phyloP scores from a whole-genome alignment of 2,888 invertebrate genomes.

The Aricia artaxerxes region DNA sequence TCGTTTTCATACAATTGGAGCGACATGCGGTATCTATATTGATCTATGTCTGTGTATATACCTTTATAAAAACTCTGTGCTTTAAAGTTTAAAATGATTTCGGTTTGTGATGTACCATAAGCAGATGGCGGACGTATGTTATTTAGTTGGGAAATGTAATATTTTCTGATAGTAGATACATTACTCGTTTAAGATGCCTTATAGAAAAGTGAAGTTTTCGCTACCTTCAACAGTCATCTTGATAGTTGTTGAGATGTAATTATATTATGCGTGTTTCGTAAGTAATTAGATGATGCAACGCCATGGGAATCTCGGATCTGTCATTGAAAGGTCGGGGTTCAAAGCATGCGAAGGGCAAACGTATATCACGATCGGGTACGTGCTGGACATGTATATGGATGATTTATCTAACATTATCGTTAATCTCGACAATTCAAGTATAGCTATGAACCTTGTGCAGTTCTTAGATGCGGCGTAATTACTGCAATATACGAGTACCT shows the following conservation, averaged over 20 bases:
- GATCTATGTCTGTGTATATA: too few species aligned
- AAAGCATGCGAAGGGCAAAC: conserved; percentile 13
- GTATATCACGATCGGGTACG: background rate
- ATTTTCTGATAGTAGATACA: background rate
- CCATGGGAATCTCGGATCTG: conserved; percentile 7
- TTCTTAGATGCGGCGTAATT: background rate
- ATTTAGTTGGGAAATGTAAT: too few species aligned
- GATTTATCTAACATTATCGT: conserved; percentile 3
- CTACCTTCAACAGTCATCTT: background rate
- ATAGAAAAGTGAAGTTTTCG: background rate
- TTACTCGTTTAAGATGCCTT: background rate
- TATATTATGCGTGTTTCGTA: background rate
- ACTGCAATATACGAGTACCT: background rate
- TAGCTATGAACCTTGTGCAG: background rate
- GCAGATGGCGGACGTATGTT: too few species aligned
- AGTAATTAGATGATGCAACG: conserved; percentile 14
- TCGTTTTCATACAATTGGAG: too few species aligned
- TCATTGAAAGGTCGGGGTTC: conserved; percentile 22
- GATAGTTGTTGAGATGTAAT: background rate
- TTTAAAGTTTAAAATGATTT: background rate
- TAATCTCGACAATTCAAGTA: conserved; percentile 1
- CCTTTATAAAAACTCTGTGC: too few species aligned
- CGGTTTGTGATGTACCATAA: too few species aligned
- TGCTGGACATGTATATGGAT: background rate
- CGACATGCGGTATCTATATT: too few species aligned